Evolutionary conservation across 2,797 vertebrate species (phyloP), one percentile per base, ranked within the genome.

Genomic region (Gymnoscopelus microlampas): DNA sequence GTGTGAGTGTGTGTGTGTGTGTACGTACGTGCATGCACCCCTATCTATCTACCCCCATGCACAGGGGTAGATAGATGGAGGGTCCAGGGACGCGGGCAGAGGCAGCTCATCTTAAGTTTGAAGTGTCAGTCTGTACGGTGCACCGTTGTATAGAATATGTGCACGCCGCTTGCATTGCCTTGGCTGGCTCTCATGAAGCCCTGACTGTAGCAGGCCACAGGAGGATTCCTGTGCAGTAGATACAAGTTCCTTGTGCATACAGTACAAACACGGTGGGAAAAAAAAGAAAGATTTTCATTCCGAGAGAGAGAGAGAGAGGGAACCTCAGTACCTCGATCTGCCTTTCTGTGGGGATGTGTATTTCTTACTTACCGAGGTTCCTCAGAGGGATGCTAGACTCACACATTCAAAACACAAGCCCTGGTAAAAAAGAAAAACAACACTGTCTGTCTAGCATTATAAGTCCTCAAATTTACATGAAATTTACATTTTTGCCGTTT

Each of bases 271-370:
- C 5, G 39, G 39, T 44, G 39, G 9, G 39, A 7, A 44, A 8
- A 44, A 39, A 9, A 44, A 9, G 39, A 44, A 44, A 14, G 44
- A 32, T 68, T 53, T 66, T 57, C 4, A 5, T 67, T 39, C 19
- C 63, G 57, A 62, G 53, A 5, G 39, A 74, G 13, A 2, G 15
- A 53, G 12, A 32, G 35, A 47, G 59, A 39, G 48, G 55, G 59
- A 61, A 77, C 69, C 63, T 44, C 53, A 63, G 71, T 71, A 29
- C 55, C 60, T 79, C 78, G 77, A 80, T 84, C 70, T 80, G 77
- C 73, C 80, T 84, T 73, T 81, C 77, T 84, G 70, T 73, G 73
- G 68, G 39, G 56, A n/a, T 65, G 49, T 71, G 73, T 76, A 73
- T 77, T 80, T 77, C 77, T 81, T 51, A 82, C 50, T 75, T 70